These are phyloP conservation scores for Disparrhopalites patrizii DNA, from an alignment of 2,888 invertebrate genomes.

Conservation along the genomic window DNA sequence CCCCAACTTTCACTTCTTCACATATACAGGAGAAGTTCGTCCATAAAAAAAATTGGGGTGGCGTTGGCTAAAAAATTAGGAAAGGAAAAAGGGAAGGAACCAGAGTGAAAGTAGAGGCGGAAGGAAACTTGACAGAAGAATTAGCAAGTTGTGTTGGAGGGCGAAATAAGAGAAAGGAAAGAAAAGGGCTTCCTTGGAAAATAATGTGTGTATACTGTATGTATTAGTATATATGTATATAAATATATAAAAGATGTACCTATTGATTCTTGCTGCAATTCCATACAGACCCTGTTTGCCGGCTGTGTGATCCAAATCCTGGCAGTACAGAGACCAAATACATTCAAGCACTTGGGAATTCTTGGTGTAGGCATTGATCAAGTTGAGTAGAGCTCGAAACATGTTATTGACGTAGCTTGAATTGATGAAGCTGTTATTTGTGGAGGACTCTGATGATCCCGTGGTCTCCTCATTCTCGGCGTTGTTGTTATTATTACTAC, in stretches of 20 bases:
- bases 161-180: background rate
- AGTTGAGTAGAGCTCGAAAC: conserved; percentile 58
- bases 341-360: conserved; percentile 58
- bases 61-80: no score
- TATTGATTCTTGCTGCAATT: conserved; percentile 60
- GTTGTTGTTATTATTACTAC: background rate
- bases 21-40: no score
- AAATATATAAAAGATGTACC: conserved; percentile 56
- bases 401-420: conserved; percentile 57
- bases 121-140: conserved; percentile 9
- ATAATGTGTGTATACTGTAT: no score
- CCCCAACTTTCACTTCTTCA: no score
- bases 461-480: background rate
- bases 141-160: background rate
- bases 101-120: background rate
- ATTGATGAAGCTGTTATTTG: conserved; percentile 15
- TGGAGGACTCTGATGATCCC: conserved; percentile 11
- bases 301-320: conserved; percentile 58
- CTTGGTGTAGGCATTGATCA: conserved; percentile 59
- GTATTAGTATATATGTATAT: no score
- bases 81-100: background rate
- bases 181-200: background rate
- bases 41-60: no score
- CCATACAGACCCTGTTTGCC: conserved; percentile 58
- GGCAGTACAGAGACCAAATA: conserved; percentile 60